Base-by-base conservation (phyloP, 1,140 invertebrate genomes). In the Penaeus chinensis region DNA sequence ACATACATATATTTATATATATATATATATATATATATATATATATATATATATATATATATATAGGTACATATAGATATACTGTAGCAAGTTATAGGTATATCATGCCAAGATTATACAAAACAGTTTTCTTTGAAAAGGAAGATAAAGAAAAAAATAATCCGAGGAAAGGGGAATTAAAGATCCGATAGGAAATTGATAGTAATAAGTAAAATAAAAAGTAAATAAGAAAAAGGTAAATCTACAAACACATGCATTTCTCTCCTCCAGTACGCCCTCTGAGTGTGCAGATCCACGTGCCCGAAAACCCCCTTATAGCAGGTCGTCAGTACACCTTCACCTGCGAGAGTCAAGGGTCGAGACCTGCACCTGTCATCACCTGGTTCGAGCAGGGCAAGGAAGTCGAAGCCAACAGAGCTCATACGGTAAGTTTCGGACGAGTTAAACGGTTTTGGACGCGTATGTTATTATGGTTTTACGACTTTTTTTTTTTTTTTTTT, bases 321-420 rank as follows among this genome's bases (percentile, higher is more conserved):
- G 84, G 79, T 13, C 80, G 69, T 5, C 84, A 82, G 54, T 89
- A 86, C 47, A 63, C 88, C n/a, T 89, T 97, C 32, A 93, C 94
- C 79, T 98, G 97, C 91, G 95, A 96, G 91, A 96, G 96, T 5
- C 95, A 95, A 20, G 97, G 96, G 77, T 96, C 96, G 18, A 94
- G 96, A 87, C 97, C 97, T 71, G 94, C 96, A 3, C 96, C 96
- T 32, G 94, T 96, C 91, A 96, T 98, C 91, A 96, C 96, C 1
- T 98, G 96, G 96, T 96, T 96, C 92, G 96, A 96, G 91, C 96
- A 89, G 24, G 74, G 27, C 7, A 74, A 66, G 27, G 78, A 89
- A 65, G 77, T 89, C 32, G 88, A 86, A 7, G 42, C 79, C n/a
- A 63, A 62, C 47, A 42, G 84, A 22, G 77, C 88, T 1, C 88